A percentile compares a stretch with the other conserved stretches of the same genome.
These are phyloP conservation scores for Tretioscincus oriximinensis DNA, from an alignment of 2,113 vertebrate species.

Conservation along the genomic window DNA sequence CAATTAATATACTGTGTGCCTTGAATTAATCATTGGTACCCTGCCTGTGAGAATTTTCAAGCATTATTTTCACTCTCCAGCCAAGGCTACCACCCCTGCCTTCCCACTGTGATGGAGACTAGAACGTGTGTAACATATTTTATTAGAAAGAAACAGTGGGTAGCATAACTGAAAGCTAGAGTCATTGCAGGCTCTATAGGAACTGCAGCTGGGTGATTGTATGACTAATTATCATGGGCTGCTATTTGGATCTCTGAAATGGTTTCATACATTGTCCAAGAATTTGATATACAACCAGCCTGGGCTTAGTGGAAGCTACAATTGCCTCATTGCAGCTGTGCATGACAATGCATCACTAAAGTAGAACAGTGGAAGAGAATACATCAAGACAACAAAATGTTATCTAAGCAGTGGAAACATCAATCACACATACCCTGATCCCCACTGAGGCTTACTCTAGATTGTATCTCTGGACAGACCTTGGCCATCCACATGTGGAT, in stretches of 20 bases:
- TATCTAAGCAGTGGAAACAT: too few relatives aligned
- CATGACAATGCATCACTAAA: not conserved
- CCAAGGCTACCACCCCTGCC: not conserved
- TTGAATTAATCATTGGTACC: not conserved
- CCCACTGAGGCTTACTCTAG: too few relatives aligned
- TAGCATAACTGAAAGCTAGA: not conserved
- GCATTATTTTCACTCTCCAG: not conserved
- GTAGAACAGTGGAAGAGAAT: not conserved
- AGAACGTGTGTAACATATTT: not conserved
- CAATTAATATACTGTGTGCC: not conserved
- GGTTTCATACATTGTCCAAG: not conserved
- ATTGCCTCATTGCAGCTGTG: not conserved
- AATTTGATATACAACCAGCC: not conserved
- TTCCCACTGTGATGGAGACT: not conserved
- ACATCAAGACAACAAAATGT: not conserved
- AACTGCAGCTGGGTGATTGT: not conserved
- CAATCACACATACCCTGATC: too few relatives aligned
- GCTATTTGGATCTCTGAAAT: not conserved
- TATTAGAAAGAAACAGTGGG: not conserved
- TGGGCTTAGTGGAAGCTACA: not conserved
- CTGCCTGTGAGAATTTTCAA: not conserved
- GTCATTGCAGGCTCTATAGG: not conserved
- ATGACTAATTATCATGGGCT: not conserved
- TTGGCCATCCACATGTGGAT: too few relatives aligned
- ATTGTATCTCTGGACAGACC: too few relatives aligned